Evolutionary conservation across 2,888 invertebrate species (phyloP).

Genomic region (Catonia carolina): DNA sequence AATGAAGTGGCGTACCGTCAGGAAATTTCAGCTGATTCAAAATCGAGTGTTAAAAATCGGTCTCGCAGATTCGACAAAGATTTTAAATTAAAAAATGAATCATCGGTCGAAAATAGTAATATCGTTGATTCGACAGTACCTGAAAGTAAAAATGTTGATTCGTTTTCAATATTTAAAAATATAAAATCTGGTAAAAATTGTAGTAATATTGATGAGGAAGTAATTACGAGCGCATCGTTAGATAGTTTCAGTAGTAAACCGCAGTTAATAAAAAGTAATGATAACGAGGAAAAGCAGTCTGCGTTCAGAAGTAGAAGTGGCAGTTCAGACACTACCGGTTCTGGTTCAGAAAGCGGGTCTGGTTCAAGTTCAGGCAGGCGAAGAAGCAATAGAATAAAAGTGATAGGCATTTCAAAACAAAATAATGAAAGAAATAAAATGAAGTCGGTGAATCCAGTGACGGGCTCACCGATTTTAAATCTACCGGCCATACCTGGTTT

Average conservation of each 20-base stretch:
- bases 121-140: no score
- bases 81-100: no score
- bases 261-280: not conserved
- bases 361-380: slow-evolving; percentile 39
- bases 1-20: no score
- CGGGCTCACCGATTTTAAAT: not conserved
- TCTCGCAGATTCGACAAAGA: no score
- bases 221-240: no score
- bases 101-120: no score
- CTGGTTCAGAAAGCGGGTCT: slow-evolving; percentile 43
- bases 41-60: no score
- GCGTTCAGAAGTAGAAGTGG: slow-evolving; percentile 41
- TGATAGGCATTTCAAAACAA: slow-evolving; percentile 47
- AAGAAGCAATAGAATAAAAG: slow-evolving; percentile 43
- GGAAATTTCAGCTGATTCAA: no score
- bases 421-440: not conserved
- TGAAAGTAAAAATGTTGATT: no score
- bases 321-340: slow-evolving; percentile 42
- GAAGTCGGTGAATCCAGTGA: not conserved
- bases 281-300: slow-evolving; percentile 35
- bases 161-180: no score
- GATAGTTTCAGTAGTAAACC: not conserved
- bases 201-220: no score
- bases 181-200: no score
- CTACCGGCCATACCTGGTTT: slow-evolving; percentile 18